Conservation (phyloP, 23 tunicate genomes). For the Halocynthia aurantium region DNA sequence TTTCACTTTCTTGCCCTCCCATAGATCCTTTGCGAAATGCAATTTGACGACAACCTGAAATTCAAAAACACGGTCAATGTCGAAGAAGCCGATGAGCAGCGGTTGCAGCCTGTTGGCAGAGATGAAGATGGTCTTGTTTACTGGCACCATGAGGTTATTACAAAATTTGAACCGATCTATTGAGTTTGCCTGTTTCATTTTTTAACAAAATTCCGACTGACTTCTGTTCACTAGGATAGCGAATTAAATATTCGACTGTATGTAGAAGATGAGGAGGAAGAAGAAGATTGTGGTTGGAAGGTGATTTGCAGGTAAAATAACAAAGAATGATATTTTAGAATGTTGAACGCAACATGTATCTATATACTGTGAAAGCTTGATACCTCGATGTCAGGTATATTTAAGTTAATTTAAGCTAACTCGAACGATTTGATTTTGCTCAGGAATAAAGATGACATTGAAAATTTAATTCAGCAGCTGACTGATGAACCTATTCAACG, state of each 20-base stretch:
- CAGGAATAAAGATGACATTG: constrained; percentile 8
- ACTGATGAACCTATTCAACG: constrained; percentile 1
- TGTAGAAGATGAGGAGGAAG: constrained; percentile 23
- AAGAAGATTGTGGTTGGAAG: constrained; percentile 24
- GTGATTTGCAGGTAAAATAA: constrained; percentile 21
- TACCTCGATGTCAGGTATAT: too few relatives aligned
- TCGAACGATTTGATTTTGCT: not conserved
- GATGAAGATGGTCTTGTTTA: constrained; percentile 21
- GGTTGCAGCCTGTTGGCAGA: constrained; percentile 13
- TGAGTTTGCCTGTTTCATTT: not conserved
- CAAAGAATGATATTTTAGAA: too few relatives aligned
- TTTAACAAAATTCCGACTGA: not conserved
- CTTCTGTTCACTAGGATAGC: not conserved
- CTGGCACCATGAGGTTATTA: constrained; percentile 24
- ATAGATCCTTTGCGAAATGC: constrained; percentile 24
- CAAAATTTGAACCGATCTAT: not conserved
- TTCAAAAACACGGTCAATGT: constrained; percentile 4
- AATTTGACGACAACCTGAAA: constrained; percentile 24
- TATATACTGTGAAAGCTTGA: too few relatives aligned
- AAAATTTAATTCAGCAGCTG: not conserved
- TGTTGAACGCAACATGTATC: too few relatives aligned
- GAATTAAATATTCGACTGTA: constrained; percentile 17
- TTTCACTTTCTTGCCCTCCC: not conserved
- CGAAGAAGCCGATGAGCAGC: constrained; percentile 18
- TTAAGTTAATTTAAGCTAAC: too few relatives aligned